Percentiles rank a stretch among this genome's conserved stretches.
phyloP scores from a whole-genome alignment of 2,113 vertebrate genomes.

The Egretta garzetta region DNA sequence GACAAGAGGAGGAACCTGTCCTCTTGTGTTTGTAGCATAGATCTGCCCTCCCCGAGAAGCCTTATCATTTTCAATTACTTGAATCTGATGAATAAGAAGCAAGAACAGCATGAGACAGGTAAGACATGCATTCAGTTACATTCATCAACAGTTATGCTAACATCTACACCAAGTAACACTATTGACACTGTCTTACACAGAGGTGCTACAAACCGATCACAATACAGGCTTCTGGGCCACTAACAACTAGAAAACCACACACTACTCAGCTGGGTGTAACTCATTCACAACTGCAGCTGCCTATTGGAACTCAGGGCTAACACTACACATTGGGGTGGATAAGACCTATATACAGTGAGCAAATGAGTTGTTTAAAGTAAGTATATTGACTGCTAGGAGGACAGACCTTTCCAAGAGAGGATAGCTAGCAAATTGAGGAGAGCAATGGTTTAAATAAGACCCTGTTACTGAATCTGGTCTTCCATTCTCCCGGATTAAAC shows the following conservation, averaged over 20 bases:
- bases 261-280: neutral
- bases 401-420: neutral
- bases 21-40: constrained; percentile 86
- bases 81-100: constrained; percentile 77
- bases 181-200: neutral
- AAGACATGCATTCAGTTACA: neutral
- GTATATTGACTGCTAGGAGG: neutral
- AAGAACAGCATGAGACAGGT: neutral
- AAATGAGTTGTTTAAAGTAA: neutral
- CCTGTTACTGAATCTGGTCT: neutral
- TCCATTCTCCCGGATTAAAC: neutral
- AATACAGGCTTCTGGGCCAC: neutral
- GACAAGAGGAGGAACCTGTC: constrained; percentile 93
- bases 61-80: constrained; percentile 91
- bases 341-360: neutral
- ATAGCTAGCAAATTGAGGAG: neutral
- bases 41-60: constrained; percentile 79
- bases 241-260: neutral
- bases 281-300: neutral
- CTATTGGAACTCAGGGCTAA: neutral
- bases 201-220: neutral
- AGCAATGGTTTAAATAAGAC: neutral
- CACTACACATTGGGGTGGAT: neutral
- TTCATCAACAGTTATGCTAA: neutral
- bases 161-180: neutral